phyloP scores from a whole-genome alignment of 2,113 vertebrate genomes.

The Siphamia tubifer region DNA sequence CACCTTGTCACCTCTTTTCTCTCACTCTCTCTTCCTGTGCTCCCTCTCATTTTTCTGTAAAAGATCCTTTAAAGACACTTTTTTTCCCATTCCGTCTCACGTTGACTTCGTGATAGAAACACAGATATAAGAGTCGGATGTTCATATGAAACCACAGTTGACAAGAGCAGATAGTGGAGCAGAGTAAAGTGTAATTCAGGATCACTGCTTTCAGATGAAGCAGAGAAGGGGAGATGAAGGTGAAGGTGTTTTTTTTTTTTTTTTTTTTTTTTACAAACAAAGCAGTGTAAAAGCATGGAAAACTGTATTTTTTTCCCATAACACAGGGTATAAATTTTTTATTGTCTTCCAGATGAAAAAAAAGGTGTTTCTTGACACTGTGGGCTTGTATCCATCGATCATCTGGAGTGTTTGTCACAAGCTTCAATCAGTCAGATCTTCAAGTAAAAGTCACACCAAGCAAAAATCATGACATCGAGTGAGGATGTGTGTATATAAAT shows the following conservation, averaged over 20 bases:
- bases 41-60: neutral
- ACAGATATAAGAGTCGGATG: neutral
- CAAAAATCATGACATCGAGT: neutral
- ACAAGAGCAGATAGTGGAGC: conserved; percentile 5
- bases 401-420: neutral
- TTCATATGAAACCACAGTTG: neutral
- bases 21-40: neutral
- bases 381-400: neutral
- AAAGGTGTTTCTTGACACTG: neutral
- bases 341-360: neutral
- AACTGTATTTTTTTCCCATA: too few species aligned
- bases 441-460: neutral
- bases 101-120: neutral
- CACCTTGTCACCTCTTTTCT: conserved; percentile 1
- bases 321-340: too few species aligned
- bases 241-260: too few species aligned
- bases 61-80: neutral
- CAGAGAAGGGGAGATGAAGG: neutral
- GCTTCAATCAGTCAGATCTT: neutral
- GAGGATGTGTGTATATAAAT: neutral
- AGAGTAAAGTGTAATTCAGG: conserved; percentile 13
- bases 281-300: too few species aligned
- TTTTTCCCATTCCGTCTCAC: too few species aligned
- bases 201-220: neutral
- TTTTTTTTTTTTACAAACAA: too few species aligned